A percentile compares a stretch with the other conserved stretches of the same genome.
Conservation (phyloP, 2,888 invertebrate species). For the Didymodactylos carnosus region DNA sequence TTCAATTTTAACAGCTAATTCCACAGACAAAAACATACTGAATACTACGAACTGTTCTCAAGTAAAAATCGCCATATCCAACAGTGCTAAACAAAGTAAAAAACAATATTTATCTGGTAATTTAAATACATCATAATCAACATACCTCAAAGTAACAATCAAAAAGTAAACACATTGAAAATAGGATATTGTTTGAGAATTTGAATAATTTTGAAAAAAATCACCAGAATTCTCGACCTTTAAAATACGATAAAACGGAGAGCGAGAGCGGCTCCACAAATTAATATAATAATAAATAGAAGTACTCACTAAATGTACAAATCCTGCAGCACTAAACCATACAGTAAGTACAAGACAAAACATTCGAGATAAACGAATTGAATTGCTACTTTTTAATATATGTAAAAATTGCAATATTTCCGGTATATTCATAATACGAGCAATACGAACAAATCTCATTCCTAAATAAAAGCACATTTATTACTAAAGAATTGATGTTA, state of each 20-base stretch:
- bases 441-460: conserved; percentile 94
- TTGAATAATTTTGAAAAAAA: conserved; percentile 50
- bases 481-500: background rate
- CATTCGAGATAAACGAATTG: conserved; percentile 97
- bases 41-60: conserved; percentile 1
- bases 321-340: conserved; percentile 97
- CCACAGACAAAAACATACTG: no score
- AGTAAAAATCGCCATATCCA: conserved; percentile 12
- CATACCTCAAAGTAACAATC: conserved; percentile 68
- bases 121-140: no score
- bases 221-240: conserved; percentile 99
- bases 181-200: conserved; percentile 51
- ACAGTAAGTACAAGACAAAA: conserved; percentile 99
- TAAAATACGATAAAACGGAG: no score
- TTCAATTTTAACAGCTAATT: no score
- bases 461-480: no score
- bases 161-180: conserved; percentile 99
- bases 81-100: conserved; percentile 4
- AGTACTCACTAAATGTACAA: conserved; percentile 99
- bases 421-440: conserved; percentile 99
- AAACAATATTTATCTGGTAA: no score
- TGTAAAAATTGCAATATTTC: conserved; percentile 99
- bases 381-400: conserved; percentile 98
- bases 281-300: no score
- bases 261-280: no score